phyloP scores from a whole-genome alignment of 2,888 invertebrate species.

The Sesia apiformis region DNA sequence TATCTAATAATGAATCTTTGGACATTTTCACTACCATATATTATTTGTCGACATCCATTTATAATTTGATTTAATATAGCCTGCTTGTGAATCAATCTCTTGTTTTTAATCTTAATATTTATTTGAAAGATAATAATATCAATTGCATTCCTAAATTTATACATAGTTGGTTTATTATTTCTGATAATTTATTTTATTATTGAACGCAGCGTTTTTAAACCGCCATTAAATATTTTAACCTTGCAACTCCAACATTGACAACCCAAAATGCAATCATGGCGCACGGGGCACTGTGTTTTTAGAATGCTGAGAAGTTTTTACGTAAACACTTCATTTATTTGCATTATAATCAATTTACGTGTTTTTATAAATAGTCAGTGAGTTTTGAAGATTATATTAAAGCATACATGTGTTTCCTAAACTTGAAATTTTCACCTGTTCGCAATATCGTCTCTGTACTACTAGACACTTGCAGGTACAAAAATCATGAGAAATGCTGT shows the following conservation, averaged over 20 bases:
- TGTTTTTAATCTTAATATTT: too few relatives aligned
- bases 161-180: too few relatives aligned
- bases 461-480: constrained; percentile 73
- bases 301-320: constrained; percentile 75
- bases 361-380: constrained; percentile 61
- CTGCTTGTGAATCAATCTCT: too few relatives aligned
- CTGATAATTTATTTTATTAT: background rate
- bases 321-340: constrained; percentile 72
- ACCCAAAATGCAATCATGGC: constrained; percentile 76
- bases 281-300: constrained; percentile 74
- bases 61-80: too few relatives aligned
- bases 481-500: constrained; percentile 68
- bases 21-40: too few relatives aligned
- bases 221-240: constrained; percentile 56
- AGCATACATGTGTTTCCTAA: constrained; percentile 69
- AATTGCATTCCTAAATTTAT: too few relatives aligned
- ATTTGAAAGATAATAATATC: too few relatives aligned
- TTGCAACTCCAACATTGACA: constrained; percentile 70
- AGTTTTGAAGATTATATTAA: constrained; percentile 48
- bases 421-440: constrained; percentile 56
- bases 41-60: too few relatives aligned
- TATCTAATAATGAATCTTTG: too few relatives aligned
- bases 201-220: constrained; percentile 19
- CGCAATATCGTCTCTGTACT: constrained; percentile 68
- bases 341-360: constrained; percentile 57